These are phyloP conservation scores for Chionomys nivalis DNA, from an alignment of 2,113 vertebrate species.

Conservation along the genomic window DNA sequence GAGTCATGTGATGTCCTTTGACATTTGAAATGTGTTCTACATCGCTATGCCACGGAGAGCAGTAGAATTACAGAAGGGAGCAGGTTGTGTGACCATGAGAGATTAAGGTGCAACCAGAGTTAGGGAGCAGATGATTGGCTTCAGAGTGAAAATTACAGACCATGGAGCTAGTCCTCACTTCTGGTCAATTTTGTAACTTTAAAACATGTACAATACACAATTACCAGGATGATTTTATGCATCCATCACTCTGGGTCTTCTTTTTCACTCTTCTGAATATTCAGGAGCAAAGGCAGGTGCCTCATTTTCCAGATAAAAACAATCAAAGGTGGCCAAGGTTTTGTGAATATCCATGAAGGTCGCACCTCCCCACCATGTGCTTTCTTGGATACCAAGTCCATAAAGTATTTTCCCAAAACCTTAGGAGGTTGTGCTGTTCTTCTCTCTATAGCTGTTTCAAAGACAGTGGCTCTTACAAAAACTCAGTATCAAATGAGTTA, in stretches of 20 bases:
- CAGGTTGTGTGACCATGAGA: not conserved
- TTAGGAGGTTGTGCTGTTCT: not conserved
- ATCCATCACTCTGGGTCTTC: not conserved
- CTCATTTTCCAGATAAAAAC: not conserved
- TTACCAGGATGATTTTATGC: not conserved
- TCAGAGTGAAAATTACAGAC: not conserved
- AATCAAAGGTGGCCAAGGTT: not conserved
- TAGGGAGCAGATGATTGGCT: not conserved
- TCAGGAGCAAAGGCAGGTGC: not conserved
- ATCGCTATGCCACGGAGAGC: not conserved
- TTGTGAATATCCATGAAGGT: not conserved
- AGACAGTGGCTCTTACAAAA: not conserved
- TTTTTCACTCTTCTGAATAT: not conserved
- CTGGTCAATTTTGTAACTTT: not conserved
- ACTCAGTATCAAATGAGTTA: not conserved
- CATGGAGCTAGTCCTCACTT: not conserved
- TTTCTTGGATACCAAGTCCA: not conserved
- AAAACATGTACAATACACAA: not conserved
- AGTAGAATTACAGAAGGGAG: not conserved
- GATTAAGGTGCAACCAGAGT: not conserved
- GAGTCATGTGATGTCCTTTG: not conserved
- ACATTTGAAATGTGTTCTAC: not conserved
- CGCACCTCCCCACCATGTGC: too few relatives aligned
- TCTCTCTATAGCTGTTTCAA: not conserved
- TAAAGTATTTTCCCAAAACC: not conserved